These are phyloP conservation scores for Phaenicophaeus curvirostris DNA, from an alignment of 2,797 vertebrate species.

Conservation along the genomic window DNA sequence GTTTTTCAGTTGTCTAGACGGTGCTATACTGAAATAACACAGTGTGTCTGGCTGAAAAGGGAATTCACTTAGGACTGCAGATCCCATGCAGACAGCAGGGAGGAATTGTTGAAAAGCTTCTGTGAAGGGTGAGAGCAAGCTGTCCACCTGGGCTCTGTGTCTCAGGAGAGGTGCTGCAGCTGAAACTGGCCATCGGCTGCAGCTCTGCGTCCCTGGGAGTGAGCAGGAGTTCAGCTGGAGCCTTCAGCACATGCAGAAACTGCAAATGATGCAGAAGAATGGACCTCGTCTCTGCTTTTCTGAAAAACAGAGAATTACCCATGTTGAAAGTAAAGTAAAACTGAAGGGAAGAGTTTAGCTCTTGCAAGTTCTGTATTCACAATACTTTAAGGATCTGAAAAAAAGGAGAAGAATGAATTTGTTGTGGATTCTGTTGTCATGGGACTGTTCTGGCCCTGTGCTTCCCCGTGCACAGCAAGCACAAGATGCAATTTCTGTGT, in stretches of 20 bases:
- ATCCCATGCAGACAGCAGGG: neutral
- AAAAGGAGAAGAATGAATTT: neutral
- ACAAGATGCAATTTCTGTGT: neutral
- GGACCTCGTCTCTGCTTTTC: neutral
- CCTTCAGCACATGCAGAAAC: neutral
- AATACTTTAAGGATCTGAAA: neutral
- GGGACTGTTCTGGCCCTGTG: neutral
- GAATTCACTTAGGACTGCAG: neutral
- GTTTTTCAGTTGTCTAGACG: neutral
- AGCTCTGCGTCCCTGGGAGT: accelerated
- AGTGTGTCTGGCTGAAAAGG: neutral
- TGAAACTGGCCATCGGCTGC: neutral
- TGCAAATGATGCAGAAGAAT: neutral
- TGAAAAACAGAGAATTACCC: neutral
- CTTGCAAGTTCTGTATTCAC: neutral
- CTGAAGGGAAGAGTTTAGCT: neutral
- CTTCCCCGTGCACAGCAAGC: neutral
- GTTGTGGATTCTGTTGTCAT: neutral
- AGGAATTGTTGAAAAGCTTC: neutral
- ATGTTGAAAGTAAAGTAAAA: neutral
- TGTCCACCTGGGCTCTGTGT: neutral
- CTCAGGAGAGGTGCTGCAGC: neutral
- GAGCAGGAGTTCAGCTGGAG: neutral
- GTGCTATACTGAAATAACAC: neutral
- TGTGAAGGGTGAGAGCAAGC: neutral